A percentile compares a stretch with the other conserved stretches of the same genome.
phyloP scores from a whole-genome alignment of 2,113 vertebrate genomes.

The Xenotilapia leptura region DNA sequence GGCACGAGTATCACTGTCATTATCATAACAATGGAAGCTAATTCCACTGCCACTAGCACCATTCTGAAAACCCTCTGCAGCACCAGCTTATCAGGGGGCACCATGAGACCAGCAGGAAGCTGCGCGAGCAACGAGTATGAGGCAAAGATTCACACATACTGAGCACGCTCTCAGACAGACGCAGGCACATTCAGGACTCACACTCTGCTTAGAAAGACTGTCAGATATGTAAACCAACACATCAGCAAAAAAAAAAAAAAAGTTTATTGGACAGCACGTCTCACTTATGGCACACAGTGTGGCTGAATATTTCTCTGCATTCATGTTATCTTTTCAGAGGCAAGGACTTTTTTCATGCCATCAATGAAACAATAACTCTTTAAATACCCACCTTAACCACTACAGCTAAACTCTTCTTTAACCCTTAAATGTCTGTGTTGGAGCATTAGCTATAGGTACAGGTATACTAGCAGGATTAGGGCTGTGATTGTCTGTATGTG shows the following conservation, averaged over 20 bases:
- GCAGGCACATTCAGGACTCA: neutral
- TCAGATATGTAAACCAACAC: neutral
- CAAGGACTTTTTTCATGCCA: neutral
- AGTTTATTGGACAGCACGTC: constrained; percentile 1
- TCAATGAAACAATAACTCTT: neutral
- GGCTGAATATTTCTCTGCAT: neutral
- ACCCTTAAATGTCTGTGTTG: neutral
- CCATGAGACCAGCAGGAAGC: constrained; percentile 61
- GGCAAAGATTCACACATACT: constrained; percentile 8
- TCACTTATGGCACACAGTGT: neutral
- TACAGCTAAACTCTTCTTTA: neutral
- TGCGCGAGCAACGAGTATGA: neutral
- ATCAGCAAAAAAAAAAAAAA: constrained; percentile 55
- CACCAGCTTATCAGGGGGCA: constrained; percentile 70
- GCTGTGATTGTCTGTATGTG: neutral
- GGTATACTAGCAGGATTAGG: neutral
- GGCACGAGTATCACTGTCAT: constrained; percentile 75
- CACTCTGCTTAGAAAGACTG: neutral
- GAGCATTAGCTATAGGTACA: neutral
- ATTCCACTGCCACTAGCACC: constrained; percentile 70
- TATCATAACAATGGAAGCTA: constrained; percentile 80
- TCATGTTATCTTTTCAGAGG: neutral
- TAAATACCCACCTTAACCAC: neutral
- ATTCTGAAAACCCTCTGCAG: constrained; percentile 67
- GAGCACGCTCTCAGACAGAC: neutral